Conservation (phyloP, 2,113 vertebrate genomes). For the Centropus unirufus region DNA sequence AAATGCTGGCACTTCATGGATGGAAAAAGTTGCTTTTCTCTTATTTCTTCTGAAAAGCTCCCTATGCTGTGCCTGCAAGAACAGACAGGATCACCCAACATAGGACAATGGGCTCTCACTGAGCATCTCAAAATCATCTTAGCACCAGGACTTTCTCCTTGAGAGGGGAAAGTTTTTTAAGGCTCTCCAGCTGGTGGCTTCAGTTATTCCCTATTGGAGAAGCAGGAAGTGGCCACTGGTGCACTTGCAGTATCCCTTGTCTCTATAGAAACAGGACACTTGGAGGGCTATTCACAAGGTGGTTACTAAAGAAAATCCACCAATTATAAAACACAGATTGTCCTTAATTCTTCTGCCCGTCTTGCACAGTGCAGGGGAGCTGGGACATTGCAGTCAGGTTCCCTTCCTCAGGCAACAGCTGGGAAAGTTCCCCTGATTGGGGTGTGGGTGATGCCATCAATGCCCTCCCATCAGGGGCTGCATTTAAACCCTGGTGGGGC, state of each 20-base stretch:
- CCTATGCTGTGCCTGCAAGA: accelerated
- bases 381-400: accelerated
- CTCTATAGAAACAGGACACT: slow-evolving; percentile 1
- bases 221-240: accelerated
- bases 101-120: accelerated
- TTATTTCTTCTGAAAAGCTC: not conserved
- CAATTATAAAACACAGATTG: not conserved
- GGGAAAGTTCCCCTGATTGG: not conserved
- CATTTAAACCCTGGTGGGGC: not conserved
- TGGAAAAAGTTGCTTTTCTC: not conserved
- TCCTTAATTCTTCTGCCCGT: not conserved
- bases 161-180: not conserved
- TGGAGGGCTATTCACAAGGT: not conserved
- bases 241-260: not conserved
- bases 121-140: not conserved
- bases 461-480: not conserved
- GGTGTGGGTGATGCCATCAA: not conserved
- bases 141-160: not conserved
- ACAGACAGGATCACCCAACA: not conserved
- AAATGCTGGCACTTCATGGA: not conserved
- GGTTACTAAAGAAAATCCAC: not conserved
- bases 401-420: not conserved
- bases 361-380: not conserved
- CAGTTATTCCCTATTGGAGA: not conserved
- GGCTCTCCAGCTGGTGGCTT: not conserved